Evolutionary conservation across 2,113 vertebrate genomes (phyloP).

Genomic region (Globicephala melas): DNA sequence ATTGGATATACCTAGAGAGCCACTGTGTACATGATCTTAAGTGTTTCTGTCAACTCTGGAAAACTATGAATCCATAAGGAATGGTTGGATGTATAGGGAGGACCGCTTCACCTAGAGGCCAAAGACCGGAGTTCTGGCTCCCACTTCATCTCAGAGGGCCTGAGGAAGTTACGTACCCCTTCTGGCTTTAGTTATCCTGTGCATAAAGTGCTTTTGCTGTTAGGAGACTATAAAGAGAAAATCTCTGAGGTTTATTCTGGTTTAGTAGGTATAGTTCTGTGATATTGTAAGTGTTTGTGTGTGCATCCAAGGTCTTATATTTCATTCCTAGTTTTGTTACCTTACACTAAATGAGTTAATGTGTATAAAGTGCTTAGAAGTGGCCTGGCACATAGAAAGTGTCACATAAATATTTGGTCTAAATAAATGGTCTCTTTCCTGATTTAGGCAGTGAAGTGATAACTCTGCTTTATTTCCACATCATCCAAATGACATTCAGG

Average conservation of each 20-base stretch:
- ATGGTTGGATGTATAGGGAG: background rate
- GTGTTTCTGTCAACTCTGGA: background rate
- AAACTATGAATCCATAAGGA: background rate
- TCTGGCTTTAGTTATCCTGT: background rate
- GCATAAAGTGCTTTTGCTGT: background rate
- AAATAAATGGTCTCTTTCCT: background rate
- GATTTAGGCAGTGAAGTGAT: background rate
- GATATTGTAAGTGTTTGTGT: background rate
- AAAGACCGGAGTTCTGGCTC: background rate
- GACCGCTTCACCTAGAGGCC: background rate
- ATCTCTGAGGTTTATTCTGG: background rate
- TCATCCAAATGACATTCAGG: background rate
- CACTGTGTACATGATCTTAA: background rate
- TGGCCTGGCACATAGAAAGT: background rate
- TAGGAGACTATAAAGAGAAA: background rate
- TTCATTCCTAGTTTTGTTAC: background rate
- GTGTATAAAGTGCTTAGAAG: no score
- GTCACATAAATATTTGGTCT: background rate
- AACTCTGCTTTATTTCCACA: background rate
- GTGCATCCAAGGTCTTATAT: background rate
- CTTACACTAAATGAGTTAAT: background rate
- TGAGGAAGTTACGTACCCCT: background rate
- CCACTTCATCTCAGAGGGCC: background rate
- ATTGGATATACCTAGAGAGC: background rate
- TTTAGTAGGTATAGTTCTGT: background rate